These are phyloP conservation scores for Solenodon paradoxus DNA, from an alignment of 2,113 vertebrate species.

Conservation along the genomic window DNA sequence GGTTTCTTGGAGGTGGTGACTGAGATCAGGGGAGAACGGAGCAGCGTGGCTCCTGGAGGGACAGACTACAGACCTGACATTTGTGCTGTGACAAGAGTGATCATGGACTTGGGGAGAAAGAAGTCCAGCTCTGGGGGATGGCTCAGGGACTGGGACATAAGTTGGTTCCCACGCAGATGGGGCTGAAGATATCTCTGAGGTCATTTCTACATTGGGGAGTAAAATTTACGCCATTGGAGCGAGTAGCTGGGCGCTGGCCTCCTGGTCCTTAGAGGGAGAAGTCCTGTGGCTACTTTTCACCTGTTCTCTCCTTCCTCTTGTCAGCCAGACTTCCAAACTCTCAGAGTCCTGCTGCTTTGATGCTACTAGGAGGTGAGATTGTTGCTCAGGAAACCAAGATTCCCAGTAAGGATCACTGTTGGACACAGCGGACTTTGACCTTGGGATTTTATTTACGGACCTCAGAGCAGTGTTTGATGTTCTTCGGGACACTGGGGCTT, in stretches of 20 bases:
- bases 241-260: neutral
- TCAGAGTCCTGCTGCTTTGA: conserved; percentile 1
- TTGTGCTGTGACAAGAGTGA: neutral
- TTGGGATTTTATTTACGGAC: neutral
- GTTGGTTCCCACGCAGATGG: neutral
- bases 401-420: neutral
- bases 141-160: neutral
- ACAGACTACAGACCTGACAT: neutral
- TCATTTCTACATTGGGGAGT: neutral
- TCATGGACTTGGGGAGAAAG: neutral
- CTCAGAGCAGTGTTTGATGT: neutral
- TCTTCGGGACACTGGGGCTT: neutral
- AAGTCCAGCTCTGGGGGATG: neutral
- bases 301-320: neutral
- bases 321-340: conserved; percentile 21
- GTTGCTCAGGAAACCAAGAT: conserved; percentile 41
- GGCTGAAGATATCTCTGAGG: neutral
- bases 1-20: neutral
- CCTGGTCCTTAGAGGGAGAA: neutral
- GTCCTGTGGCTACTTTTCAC: neutral
- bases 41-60: neutral
- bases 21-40: neutral
- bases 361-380: conserved; percentile 29
- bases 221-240: neutral
- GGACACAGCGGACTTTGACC: neutral